Evolutionary conservation across 2,888 invertebrate genomes (phyloP).

Genomic region (Pimpla rufipes): DNA sequence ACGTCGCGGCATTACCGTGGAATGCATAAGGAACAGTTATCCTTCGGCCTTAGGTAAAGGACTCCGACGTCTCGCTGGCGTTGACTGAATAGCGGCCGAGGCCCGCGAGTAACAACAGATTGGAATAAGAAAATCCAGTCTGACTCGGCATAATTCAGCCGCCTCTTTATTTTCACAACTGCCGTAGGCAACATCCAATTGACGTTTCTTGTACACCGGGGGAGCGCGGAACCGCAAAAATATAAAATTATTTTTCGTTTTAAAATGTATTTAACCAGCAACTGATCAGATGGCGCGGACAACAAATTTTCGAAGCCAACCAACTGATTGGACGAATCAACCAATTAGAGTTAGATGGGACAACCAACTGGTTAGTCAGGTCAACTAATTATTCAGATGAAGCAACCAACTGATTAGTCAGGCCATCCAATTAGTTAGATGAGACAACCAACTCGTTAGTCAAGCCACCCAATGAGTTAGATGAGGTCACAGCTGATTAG

Average conservation of each 20-base stretch:
- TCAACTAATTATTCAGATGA: too few relatives aligned
- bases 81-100: conserved; percentile 27
- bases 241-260: not conserved
- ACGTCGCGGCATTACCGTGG: conserved; percentile 55
- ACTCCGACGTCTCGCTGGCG: conserved; percentile 47
- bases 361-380: not conserved
- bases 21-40: conserved; percentile 70
- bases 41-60: conserved; percentile 53
- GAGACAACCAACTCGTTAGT: not conserved
- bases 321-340: not conserved
- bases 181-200: too few relatives aligned
- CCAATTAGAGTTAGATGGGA: not conserved
- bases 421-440: not conserved
- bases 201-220: too few relatives aligned
- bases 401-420: too few relatives aligned
- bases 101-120: conserved; percentile 1
- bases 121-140: not conserved
- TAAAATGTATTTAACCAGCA: not conserved
- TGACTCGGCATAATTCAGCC: conserved; percentile 12
- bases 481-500: too few relatives aligned
- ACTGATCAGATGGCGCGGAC: too few relatives aligned
- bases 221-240: too few relatives aligned
- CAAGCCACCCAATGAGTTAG: too few relatives aligned
- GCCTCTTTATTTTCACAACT: conserved; percentile 4
- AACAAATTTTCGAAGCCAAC: too few relatives aligned